These are phyloP conservation scores for Scomberomorus guttatus DNA, from an alignment of 2,797 vertebrate species.

Conservation along the genomic window DNA sequence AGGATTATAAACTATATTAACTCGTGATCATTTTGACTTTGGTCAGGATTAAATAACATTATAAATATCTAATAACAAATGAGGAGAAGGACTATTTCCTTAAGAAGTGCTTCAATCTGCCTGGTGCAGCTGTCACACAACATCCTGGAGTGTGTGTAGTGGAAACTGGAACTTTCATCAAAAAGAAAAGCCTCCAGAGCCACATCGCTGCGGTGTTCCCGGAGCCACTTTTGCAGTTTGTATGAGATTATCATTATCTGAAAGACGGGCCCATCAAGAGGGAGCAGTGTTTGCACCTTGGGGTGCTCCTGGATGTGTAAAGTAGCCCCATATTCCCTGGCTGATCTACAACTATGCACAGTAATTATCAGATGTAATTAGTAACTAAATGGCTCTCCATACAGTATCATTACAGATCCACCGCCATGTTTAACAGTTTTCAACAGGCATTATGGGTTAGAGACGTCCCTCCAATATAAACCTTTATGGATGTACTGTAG, in stretches of 20 bases:
- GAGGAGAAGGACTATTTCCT: neutral
- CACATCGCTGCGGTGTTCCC: slow-evolving; percentile 24
- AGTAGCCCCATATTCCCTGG: slow-evolving; percentile 38
- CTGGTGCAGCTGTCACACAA: slow-evolving; percentile 45
- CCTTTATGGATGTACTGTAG: neutral
- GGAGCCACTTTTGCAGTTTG: slow-evolving; percentile 39
- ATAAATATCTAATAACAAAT: slow-evolving; percentile 7
- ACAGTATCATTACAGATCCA: slow-evolving; percentile 30
- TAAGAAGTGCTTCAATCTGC: slow-evolving; percentile 7
- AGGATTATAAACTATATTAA: neutral
- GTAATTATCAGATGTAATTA: slow-evolving; percentile 48
- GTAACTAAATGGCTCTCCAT: slow-evolving; percentile 24
- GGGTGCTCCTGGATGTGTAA: slow-evolving; percentile 29
- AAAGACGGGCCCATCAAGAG: slow-evolving; percentile 24
- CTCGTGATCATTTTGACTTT: slow-evolving; percentile 10
- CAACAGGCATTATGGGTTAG: slow-evolving; percentile 6
- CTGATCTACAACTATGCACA: slow-evolving; percentile 27
- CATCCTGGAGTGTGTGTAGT: slow-evolving; percentile 11
- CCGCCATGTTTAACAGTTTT: slow-evolving; percentile 36
- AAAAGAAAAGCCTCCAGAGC: slow-evolving; percentile 20
- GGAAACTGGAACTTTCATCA: slow-evolving; percentile 22
- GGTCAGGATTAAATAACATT: neutral
- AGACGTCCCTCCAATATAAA: slow-evolving; percentile 24
- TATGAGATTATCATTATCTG: slow-evolving; percentile 23
- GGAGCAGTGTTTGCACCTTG: slow-evolving; percentile 32